Base-by-base conservation (phyloP, 1,140 invertebrate species). In the Danaus melanippus region DNA sequence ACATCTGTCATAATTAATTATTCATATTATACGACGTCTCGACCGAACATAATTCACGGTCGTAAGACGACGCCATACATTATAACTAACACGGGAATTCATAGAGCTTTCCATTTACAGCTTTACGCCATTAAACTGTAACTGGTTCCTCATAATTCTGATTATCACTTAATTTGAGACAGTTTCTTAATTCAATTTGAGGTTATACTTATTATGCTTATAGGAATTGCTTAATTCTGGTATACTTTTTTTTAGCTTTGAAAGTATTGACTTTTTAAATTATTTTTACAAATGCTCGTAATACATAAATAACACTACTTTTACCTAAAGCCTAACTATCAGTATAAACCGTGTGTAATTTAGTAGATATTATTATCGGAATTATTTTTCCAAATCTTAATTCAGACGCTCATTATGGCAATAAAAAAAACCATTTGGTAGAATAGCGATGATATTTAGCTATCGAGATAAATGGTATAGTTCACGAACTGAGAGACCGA, bases 401-500 rank as follows among this genome's bases (percentile, higher is more conserved):
- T 42, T 21, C 44, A 43, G 10, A 10, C 47, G 42, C 44, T 51
- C 12, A 12, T 46, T 42, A 44, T 43, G 49, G 40, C 12, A 50
- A 17, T 10, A 56, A 12, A 49, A 32, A 53, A 50, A 53, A 47
- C 47, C 44, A 64, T 58, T 60, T 54, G 44, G 58, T 55, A 47
- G 53, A 52, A 32, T 32, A 39, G 52, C 55, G 53, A 60, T 55
- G 46, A 47, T 53, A 52, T 39, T 51, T 43, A 40, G 12, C 46
- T 49, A 58, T 48, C 53, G 53, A 56, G 48, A 61, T 52, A 52
- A 48, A 39, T 48, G 40, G 42, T 48, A 45, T 56, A 59, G 62
- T 60, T 64, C 62, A 56, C 56, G 58, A 58, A 65, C 58, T 65
- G 55, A 11, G 39, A 51, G 43, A 54, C 50, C 49, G 60, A 62